A percentile compares a stretch with the other conserved stretches of the same genome.
Conservation (phyloP, 2,797 vertebrate species). For the Aythya fuligula region DNA sequence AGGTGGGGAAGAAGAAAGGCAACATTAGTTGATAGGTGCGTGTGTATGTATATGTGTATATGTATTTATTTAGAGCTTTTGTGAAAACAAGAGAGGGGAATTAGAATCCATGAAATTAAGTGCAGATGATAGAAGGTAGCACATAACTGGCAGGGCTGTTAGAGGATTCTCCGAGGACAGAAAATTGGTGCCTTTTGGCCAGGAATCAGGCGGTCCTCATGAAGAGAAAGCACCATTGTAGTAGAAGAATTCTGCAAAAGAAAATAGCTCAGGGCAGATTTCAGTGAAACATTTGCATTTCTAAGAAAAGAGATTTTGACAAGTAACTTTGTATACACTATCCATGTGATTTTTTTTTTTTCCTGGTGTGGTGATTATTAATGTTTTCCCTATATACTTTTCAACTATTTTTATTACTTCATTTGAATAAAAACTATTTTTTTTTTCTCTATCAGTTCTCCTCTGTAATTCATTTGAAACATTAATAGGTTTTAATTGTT, state of each 20-base stretch:
- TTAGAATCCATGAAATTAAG: neutral
- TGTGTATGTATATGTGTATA: neutral
- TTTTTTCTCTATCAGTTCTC: neutral
- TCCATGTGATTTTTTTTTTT: neutral
- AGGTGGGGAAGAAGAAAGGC: neutral
- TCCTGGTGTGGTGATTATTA: rapidly evolving
- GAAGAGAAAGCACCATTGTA: neutral
- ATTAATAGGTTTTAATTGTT: neutral
- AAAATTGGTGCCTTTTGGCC: neutral
- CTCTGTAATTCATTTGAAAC: neutral
- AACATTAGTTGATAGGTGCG: neutral
- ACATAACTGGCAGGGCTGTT: neutral
- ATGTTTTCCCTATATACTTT: neutral
- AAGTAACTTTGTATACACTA: neutral
- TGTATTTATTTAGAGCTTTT: neutral
- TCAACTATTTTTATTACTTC: neutral
- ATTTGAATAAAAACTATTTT: neutral
- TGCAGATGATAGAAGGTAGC: neutral
- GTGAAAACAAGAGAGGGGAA: neutral
- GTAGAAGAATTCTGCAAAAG: neutral
- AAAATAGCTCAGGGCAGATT: neutral
- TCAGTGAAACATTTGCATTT: neutral
- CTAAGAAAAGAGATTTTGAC: neutral
- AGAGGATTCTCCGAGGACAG: neutral
- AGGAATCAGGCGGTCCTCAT: neutral